A percentile compares a stretch with the other conserved stretches of the same genome.
Evolutionary conservation across 2,888 invertebrate genomes (phyloP).

Genomic region (Apeira syringaria): DNA sequence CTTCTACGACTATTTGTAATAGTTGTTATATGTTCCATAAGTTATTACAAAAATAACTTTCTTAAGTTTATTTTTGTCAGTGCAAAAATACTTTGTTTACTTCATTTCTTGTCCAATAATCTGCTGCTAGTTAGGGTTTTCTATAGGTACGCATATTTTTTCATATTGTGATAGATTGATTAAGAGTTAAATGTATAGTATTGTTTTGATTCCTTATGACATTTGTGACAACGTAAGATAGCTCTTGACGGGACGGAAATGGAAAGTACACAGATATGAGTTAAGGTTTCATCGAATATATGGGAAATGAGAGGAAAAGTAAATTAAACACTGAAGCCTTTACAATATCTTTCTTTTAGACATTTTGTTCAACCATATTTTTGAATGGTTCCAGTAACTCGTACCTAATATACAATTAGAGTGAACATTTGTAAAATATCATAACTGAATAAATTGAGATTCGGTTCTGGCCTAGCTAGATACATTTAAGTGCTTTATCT

Average conservation of each 20-base stretch:
- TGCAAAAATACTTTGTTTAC: neutral
- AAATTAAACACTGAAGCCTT: no score
- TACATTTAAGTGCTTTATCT: slow-evolving; percentile 1
- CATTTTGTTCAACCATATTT: neutral
- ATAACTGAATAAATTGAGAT: slow-evolving; percentile 1
- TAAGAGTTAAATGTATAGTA: neutral
- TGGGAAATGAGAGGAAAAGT: neutral
- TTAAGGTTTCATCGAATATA: neutral
- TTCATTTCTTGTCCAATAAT: neutral
- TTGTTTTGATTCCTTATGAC: neutral
- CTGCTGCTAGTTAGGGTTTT: neutral
- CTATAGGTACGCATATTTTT: neutral
- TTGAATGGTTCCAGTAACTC: neutral
- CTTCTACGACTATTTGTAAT: no score
- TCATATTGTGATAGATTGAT: neutral
- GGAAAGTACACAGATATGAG: slow-evolving; percentile 1
- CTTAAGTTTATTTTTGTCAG: no score
- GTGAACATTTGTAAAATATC: slow-evolving; percentile 15
- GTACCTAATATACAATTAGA: neutral
- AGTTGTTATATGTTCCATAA: no score
- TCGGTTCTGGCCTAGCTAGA: slow-evolving; percentile 25
- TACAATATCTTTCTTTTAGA: no score
- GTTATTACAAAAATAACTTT: no score
- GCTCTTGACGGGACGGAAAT: no score
- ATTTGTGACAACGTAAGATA: neutral